A percentile compares a stretch with the other conserved stretches of the same genome.
Evolutionary conservation across 2,888 invertebrate genomes (phyloP).

Genomic region (Yponomeuta malinellus): DNA sequence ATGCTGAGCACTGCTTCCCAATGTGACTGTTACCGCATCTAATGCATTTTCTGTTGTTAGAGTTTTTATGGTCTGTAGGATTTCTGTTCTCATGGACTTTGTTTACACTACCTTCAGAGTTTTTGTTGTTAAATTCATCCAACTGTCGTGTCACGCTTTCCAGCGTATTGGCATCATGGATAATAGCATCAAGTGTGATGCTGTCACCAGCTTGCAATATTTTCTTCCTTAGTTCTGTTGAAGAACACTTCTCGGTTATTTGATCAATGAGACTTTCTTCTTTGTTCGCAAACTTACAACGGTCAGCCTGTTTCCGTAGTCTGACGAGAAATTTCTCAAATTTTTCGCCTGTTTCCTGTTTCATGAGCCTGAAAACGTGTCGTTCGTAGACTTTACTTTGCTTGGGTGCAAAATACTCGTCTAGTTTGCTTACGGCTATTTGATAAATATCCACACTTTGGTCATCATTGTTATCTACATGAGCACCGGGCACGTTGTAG

Average conservation of each 20-base stretch:
- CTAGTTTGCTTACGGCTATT: too few species aligned
- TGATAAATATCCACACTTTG: too few species aligned
- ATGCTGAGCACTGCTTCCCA: conserved; percentile 4
- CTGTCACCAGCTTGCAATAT: conserved; percentile 11
- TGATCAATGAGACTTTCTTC: conserved; percentile 12
- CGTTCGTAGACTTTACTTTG: too few species aligned
- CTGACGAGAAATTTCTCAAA: too few species aligned
- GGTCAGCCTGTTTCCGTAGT: too few species aligned
- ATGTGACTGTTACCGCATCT: not conserved
- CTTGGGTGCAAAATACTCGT: too few species aligned
- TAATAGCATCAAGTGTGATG: conserved; percentile 13
- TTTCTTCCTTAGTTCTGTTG: conserved; percentile 13
- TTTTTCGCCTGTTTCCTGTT: too few species aligned
- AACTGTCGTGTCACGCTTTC: conserved; percentile 12
- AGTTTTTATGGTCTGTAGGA: not conserved
- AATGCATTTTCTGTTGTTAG: not conserved
- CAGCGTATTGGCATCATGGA: conserved; percentile 14
- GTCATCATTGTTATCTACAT: too few species aligned
- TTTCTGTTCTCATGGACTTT: not conserved
- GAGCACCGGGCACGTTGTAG: too few species aligned
- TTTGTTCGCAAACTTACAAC: not conserved
- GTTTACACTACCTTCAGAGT: not conserved
- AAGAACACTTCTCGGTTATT: conserved; percentile 15
- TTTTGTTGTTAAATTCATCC: not conserved
- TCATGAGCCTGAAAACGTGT: too few species aligned